phyloP scores from a whole-genome alignment of 2,797 vertebrate genomes.

The Pyrocephalus nanus region DNA sequence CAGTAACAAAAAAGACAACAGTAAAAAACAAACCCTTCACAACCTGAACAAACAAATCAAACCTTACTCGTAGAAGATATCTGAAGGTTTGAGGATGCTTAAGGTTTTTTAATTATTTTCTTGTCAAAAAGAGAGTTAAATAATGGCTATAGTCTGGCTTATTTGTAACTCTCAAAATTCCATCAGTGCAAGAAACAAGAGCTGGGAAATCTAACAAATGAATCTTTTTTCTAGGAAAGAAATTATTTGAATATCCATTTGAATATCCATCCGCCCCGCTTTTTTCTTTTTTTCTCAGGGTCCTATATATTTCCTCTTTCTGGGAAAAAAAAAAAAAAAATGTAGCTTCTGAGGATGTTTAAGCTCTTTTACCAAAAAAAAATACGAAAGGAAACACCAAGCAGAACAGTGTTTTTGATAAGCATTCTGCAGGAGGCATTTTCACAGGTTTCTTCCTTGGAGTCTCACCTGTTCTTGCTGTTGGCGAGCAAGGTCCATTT shows the following conservation, averaged over 20 bases:
- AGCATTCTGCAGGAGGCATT: conserved; percentile 9
- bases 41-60: neutral
- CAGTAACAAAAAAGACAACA: accelerated
- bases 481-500: conserved; percentile 99
- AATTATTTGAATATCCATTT: neutral
- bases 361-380: neutral
- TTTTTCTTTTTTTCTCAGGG: neutral
- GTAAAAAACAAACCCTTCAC: no score
- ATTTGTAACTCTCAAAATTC: neutral
- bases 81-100: neutral
- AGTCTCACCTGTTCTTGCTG: conserved; percentile 97
- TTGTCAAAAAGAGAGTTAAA: neutral
- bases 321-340: neutral
- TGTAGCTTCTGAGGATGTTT: neutral
- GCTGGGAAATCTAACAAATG: neutral
- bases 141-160: neutral
- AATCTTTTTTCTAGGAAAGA: neutral
- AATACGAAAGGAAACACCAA: neutral
- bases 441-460: conserved; percentile 34
- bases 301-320: neutral
- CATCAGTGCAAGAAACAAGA: neutral
- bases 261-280: neutral
- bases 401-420: neutral
- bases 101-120: neutral
- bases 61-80: neutral